Base-by-base conservation (phyloP, 2,113 vertebrate species). In the Zingel zingel region DNA sequence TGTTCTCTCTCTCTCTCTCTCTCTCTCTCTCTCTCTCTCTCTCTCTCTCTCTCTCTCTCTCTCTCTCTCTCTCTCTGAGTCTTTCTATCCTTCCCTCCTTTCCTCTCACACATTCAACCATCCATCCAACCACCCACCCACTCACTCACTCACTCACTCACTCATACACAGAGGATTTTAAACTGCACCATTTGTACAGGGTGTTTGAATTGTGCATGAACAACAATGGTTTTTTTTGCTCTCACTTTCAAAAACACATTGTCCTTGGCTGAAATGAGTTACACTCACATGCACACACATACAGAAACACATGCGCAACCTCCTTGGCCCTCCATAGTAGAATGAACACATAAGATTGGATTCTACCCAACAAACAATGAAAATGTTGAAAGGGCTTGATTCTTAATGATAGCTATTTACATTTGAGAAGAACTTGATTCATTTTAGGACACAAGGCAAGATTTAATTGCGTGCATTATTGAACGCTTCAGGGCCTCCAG, bases 331-430 rank as follows among this genome's bases (percentile, higher is more conserved):
- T 83, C 30, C 21, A 50, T 71, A 84, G 69, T 4, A 51, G 43
- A 74, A 47, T 56, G 19, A 81, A 68, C 19, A 74, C n/a, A 16
- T 25, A n/a, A 1, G 19, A 19, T 39, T 39, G 25, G 54, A 51
- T 53, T 16, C 19, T 5, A 21, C 19, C 10, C 23, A 30, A 39
- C 5, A 75, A 45, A 73, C 73, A 85, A 85, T 77, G 73, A 72
- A 30, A 67, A 64, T 4, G 21, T 30, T 56, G 3, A 23, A 73
- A 13, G 16, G 33, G 48, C 43, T 61, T 66, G 71, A 80, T 72
- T 82, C 59, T 73, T 53, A 18, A 85, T 77, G 69, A 82, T 65
- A 48, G 70, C 45, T 80, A 74, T 88, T 89, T 59, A 82, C 68
- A 86, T 67, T 77, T 78, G 58, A 79, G 67, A 66, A 56, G 30